Conservation (phyloP, 1,140 invertebrate genomes). For the Semibalanus balanoides region DNA sequence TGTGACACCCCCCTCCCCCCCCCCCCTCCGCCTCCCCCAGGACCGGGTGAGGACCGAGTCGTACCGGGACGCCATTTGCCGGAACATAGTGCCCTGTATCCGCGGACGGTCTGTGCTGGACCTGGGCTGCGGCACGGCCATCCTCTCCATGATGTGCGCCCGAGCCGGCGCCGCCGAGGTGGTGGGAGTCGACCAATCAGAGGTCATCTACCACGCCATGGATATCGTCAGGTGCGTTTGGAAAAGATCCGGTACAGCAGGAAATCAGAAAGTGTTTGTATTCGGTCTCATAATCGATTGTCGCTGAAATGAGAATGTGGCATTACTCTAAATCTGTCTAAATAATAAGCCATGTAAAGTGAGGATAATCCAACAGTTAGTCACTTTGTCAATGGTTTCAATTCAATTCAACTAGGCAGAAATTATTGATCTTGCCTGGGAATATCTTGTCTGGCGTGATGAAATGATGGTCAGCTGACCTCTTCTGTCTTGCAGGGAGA, state of each 20-base stretch:
- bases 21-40: neutral
- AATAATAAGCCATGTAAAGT: too few relatives aligned
- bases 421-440: too few relatives aligned
- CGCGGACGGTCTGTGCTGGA: conserved; percentile 68
- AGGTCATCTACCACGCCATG: conserved; percentile 48
- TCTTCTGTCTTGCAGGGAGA: conserved; percentile 31
- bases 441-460: too few relatives aligned
- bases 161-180: conserved; percentile 85
- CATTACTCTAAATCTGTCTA: too few relatives aligned
- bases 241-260: too few relatives aligned
- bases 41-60: conserved; percentile 81
- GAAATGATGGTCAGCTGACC: conserved; percentile 48
- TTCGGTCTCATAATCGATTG: too few relatives aligned
- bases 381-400: too few relatives aligned
- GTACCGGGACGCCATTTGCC: conserved; percentile 80
- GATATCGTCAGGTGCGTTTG: conserved; percentile 51
- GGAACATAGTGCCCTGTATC: conserved; percentile 44
- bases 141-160: conserved; percentile 90
- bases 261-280: too few relatives aligned
- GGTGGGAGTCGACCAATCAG: conserved; percentile 83
- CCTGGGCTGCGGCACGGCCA: conserved; percentile 92
- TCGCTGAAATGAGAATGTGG: too few relatives aligned
- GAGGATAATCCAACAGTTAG: too few relatives aligned
- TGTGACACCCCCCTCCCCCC: too few relatives aligned
- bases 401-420: too few relatives aligned